A percentile compares a stretch with the other conserved stretches of the same genome.
Conservation (phyloP, 2,797 vertebrate genomes). For the Linurgus olivaceus region DNA sequence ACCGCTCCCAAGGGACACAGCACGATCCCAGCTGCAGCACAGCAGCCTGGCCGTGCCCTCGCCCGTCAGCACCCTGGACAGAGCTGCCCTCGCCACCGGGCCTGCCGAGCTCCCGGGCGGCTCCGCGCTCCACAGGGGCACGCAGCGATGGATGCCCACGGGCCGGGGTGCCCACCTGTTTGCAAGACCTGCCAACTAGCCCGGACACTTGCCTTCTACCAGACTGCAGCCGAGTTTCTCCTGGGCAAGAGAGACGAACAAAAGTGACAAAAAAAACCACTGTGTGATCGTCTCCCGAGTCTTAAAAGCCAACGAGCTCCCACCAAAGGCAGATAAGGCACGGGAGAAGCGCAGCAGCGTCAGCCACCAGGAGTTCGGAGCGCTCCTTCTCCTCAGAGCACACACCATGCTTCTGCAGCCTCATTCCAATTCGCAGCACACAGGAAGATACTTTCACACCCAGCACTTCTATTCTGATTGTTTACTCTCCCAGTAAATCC, state of each 20-base stretch:
- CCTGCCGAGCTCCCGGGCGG: background rate
- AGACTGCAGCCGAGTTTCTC: rapidly evolving
- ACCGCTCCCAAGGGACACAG: rapidly evolving
- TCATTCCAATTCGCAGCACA: background rate
- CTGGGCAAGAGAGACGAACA: background rate
- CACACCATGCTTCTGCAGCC: background rate
- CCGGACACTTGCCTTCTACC: rapidly evolving
- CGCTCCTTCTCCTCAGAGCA: background rate
- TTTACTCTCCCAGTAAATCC: background rate
- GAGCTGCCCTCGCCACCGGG: background rate
- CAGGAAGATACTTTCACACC: background rate
- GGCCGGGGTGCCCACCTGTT: background rate
- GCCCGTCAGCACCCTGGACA: background rate
- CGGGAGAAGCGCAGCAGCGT: rapidly evolving
- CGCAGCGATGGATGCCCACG: background rate
- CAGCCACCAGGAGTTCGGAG: background rate
- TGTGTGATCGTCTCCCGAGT: background rate
- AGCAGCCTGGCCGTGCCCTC: background rate
- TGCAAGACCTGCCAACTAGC: rapidly evolving
- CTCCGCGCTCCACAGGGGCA: background rate
- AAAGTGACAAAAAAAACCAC: rapidly evolving
- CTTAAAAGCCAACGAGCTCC: background rate
- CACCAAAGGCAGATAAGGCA: rapidly evolving
- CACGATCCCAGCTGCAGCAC: background rate
- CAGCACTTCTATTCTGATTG: background rate